Percentiles rank a stretch among this genome's conserved stretches.
Conservation (phyloP, 2,113 vertebrate species). For the Toxostoma redivivum region DNA sequence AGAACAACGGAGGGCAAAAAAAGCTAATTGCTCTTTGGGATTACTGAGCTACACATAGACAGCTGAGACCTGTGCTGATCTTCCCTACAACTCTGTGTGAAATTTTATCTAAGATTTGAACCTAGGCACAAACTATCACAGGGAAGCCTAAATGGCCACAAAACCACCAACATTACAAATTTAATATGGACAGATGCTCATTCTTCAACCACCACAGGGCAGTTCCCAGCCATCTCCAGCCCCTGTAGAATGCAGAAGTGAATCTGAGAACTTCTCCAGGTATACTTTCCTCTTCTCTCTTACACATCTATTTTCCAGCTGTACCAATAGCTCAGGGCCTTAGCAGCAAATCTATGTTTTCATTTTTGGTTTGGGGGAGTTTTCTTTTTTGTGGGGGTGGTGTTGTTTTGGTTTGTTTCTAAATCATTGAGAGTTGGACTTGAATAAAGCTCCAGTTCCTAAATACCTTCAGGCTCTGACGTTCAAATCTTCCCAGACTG, state of each 20-base stretch:
- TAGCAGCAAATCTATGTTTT: neutral
- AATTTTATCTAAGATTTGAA: neutral
- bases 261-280: neutral
- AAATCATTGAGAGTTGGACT: neutral
- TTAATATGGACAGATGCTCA: neutral
- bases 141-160: neutral
- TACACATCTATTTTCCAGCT: neutral
- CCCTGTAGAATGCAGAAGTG: neutral
- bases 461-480: neutral
- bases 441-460: neutral
- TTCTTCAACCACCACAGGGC: neutral
- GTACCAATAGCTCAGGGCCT: neutral
- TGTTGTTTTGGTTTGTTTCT: neutral
- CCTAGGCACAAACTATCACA: accelerated
- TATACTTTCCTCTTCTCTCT: neutral
- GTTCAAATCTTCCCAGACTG: neutral
- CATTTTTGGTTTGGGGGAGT: accelerated
- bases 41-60: neutral
- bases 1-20: accelerated
- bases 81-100: neutral
- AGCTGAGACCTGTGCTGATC: neutral
- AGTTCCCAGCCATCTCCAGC: neutral
- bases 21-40: neutral
- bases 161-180: neutral
- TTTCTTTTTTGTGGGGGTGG: neutral